phyloP scores from a whole-genome alignment of 2,888 invertebrate species.

The Schizaphis graminum region DNA sequence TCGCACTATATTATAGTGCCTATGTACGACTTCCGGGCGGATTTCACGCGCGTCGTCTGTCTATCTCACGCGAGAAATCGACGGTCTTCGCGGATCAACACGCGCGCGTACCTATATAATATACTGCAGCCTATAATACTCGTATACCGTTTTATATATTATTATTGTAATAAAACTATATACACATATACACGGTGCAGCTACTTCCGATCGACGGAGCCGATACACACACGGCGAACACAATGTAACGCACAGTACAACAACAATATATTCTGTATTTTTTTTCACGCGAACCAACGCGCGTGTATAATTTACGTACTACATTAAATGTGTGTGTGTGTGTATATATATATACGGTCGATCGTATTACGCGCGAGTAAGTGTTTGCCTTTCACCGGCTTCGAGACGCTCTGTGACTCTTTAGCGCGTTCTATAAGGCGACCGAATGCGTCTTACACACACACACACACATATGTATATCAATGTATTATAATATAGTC shows the following conservation, averaged over 20 bases:
- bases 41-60: not conserved
- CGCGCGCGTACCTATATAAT: not conserved
- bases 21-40: not conserved
- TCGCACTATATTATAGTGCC: not conserved
- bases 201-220: not conserved
- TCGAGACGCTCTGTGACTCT: not conserved
- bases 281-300: not conserved
- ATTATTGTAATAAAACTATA: not conserved
- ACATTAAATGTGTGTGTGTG: not conserved
- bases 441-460: not conserved
- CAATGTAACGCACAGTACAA: no score
- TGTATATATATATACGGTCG: not conserved
- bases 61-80: slow-evolving; percentile 6
- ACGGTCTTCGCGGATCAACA: not conserved
- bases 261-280: not conserved
- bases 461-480: not conserved
- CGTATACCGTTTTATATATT: not conserved
- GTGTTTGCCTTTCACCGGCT: slow-evolving; percentile 29
- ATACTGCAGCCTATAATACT: not conserved
- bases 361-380: not conserved
- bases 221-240: not conserved
- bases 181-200: not conserved
- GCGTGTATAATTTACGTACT: not conserved
- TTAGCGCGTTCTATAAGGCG: slow-evolving; percentile 4
- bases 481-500: not conserved